Base-by-base conservation (phyloP, 2,797 vertebrate genomes). In the Enteromius afrohamiltoni region DNA sequence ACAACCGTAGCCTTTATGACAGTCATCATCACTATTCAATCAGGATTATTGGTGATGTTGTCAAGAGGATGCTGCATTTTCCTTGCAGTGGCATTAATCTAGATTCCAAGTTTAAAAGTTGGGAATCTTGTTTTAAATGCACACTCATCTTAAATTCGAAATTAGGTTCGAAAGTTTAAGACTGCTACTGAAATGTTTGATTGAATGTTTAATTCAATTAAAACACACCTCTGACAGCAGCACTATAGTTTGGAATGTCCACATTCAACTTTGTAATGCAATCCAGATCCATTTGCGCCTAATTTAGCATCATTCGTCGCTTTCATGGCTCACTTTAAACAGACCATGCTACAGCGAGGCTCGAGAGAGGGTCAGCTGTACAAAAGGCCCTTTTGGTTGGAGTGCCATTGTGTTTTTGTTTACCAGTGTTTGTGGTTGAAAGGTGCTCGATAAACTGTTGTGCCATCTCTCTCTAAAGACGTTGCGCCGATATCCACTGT, bases 1-100 rank as follows among this genome's bases (percentile, higher is more conserved):
- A 94, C 93, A 95, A 92, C 83, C 92, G 89, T 92, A 88, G 91
- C 90, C 91, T 88, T 92, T 90, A 89, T 92, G 92, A 93, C 92
- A 92, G 90, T 92, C 80, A 88, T 93, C 91, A 88, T 91, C 91
- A 92, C 89, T 90, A 89, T 92, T 93, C 91, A 92, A 90, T 93
- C 87, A 92, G 90, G 85, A 85, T 93, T 91, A 93, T 89, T 90
- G 90, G 88, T 86, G 90, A 89, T 88, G 89, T 87, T 79, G 79
- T 84, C 80, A 84, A 83, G 55, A 58, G 79, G 81, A 55, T 82
- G 78, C 77, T 90, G 75, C 88, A 86, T 89, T 90, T 89, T 89
- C 84, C 77, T 77, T 83, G 81, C 81, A 86, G 79, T 89, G 88
- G 88, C 81, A 77, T 90, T 89, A 79, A 89, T 87, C 83, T 88